Conservation (phyloP, 2,888 invertebrate species). For the Dryocosmus kuriphilus region DNA sequence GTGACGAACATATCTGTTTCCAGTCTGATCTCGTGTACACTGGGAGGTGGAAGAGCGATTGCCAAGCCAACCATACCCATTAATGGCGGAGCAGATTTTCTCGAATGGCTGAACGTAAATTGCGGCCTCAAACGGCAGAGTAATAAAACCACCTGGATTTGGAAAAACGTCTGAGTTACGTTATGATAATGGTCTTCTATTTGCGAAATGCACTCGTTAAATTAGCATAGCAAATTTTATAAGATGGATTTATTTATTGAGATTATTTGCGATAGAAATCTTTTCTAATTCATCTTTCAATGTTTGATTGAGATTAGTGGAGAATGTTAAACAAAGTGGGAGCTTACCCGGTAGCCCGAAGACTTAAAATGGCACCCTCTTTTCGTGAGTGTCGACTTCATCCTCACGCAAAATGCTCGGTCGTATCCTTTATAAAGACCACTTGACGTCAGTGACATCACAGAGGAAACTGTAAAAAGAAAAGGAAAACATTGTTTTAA, state of each 20-base stretch:
- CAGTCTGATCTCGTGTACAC: slow-evolving; percentile 96
- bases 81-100: slow-evolving; percentile 91
- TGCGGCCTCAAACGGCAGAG: slow-evolving; percentile 95
- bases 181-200: neutral
- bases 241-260: neutral
- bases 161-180: neutral
- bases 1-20: slow-evolving; percentile 98
- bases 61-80: slow-evolving; percentile 97
- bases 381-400: slow-evolving; percentile 98
- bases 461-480: slow-evolving; percentile 85
- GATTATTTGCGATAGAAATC: neutral
- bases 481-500: slow-evolving; percentile 11
- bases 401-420: slow-evolving; percentile 95
- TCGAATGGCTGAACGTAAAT: slow-evolving; percentile 93
- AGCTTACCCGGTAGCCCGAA: slow-evolving; percentile 94
- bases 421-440: slow-evolving; percentile 91
- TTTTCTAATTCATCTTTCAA: neutral
- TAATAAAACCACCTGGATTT: slow-evolving; percentile 91
- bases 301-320: neutral
- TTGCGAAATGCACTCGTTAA: neutral
- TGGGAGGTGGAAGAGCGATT: slow-evolving; percentile 97
- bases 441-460: slow-evolving; percentile 88
- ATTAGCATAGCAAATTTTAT: neutral
- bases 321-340: neutral
- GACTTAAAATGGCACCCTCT: slow-evolving; percentile 98